Evolutionary conservation across 1,140 invertebrate species (phyloP).

Genomic region (Venturia canescens): DNA sequence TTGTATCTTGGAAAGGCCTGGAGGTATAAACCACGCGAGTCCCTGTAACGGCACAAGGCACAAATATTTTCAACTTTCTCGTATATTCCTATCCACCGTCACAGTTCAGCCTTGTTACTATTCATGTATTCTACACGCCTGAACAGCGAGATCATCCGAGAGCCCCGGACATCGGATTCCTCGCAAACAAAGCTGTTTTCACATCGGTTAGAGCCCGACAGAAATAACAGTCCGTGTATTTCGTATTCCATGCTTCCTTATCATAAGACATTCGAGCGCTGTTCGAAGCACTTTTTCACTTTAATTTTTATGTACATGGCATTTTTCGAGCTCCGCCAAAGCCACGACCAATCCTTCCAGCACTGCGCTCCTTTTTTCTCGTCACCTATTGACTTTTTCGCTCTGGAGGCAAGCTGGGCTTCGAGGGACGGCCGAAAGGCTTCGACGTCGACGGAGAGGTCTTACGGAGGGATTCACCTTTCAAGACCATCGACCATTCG

Average conservation of each 20-base stretch:
- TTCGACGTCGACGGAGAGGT: neutral
- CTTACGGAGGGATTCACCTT: neutral
- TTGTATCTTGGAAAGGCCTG: neutral
- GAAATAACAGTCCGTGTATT: too few relatives aligned
- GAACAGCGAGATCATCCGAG: neutral
- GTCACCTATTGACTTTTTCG: neutral
- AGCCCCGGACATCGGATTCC: neutral
- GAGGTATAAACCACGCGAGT: neutral
- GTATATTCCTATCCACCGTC: neutral
- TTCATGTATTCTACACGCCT: neutral
- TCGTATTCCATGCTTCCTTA: too few relatives aligned
- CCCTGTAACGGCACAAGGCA: neutral
- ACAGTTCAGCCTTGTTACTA: neutral
- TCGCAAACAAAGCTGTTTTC: too few relatives aligned
- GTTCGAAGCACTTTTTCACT: too few relatives aligned
- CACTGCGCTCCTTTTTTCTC: neutral
- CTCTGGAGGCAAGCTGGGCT: neutral
- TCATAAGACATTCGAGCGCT: too few relatives aligned
- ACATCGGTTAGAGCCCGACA: too few relatives aligned
- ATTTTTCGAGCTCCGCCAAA: too few relatives aligned
- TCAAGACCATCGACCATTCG: neutral
- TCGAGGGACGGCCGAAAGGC: neutral
- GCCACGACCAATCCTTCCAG: too few relatives aligned
- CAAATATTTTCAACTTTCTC: conserved; percentile 10
- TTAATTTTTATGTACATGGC: too few relatives aligned